These are phyloP conservation scores for Cyclargus thomasi DNA, from an alignment of 1,140 invertebrate species.

Conservation along the genomic window DNA sequence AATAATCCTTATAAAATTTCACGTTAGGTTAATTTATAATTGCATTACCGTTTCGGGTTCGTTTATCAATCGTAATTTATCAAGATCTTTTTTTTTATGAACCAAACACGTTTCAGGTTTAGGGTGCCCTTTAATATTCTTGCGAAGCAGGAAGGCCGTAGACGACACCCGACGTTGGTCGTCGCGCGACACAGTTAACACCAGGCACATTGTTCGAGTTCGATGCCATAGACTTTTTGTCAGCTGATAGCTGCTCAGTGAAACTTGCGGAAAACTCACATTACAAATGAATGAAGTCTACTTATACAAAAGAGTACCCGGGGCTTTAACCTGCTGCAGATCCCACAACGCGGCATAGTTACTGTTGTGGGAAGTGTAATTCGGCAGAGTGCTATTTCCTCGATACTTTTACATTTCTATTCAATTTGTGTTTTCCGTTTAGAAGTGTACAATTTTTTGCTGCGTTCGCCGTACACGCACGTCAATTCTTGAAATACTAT, in stretches of 20 bases:
- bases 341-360: slow-evolving; percentile 17
- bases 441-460: neutral
- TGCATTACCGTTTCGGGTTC: neutral
- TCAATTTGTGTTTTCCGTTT: neutral
- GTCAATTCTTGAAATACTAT: neutral
- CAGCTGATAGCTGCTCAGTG: slow-evolving; percentile 28
- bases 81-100: neutral
- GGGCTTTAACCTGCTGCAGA: slow-evolving; percentile 4
- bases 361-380: slow-evolving; percentile 6
- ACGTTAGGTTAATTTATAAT: neutral
- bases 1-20: neutral
- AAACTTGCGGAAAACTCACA: slow-evolving; percentile 29
- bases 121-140: neutral
- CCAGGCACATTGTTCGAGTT: slow-evolving; percentile 35
- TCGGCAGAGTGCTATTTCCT: slow-evolving; percentile 6
- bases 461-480: neutral
- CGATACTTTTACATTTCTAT: neutral
- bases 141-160: neutral
- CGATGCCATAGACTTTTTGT: slow-evolving; percentile 32
- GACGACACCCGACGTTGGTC: neutral
- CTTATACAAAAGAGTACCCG: slow-evolving; percentile 9
- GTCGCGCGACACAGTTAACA: slow-evolving; percentile 30
- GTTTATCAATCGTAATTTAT: neutral
- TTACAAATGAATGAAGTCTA: slow-evolving; percentile 23
- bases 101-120: neutral